phyloP scores from a whole-genome alignment of 1,140 invertebrate species.

The Hypothenemus hampei region DNA sequence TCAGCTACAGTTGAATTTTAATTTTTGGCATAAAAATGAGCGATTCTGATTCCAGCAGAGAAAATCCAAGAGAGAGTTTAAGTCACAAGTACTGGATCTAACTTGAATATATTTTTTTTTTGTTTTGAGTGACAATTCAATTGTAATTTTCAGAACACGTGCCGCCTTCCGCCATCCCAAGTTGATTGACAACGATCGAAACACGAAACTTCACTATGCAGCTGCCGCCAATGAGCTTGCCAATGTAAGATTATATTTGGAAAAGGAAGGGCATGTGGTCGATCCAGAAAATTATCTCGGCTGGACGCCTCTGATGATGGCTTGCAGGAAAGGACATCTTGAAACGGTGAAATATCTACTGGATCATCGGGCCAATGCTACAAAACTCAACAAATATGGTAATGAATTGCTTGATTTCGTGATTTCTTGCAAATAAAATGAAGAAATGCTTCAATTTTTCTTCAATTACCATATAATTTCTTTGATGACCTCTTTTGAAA shows the following conservation, averaged over 20 bases:
- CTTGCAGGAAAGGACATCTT: constrained; percentile 47
- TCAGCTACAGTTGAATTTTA: too few relatives aligned
- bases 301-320: constrained; percentile 53
- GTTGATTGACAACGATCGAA: constrained; percentile 37
- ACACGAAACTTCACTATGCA: constrained; percentile 36
- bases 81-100: too few relatives aligned
- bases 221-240: constrained; percentile 32
- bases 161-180: constrained; percentile 11
- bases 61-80: constrained; percentile 7
- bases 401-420: constrained; percentile 25
- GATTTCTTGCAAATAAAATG: not conserved
- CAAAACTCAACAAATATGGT: constrained; percentile 48
- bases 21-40: constrained; percentile 19
- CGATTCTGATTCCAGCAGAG: constrained; percentile 14
- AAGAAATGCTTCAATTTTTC: not conserved
- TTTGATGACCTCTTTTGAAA: not conserved
- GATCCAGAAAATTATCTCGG: constrained; percentile 49
- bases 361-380: constrained; percentile 43
- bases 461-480: not conserved
- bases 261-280: constrained; percentile 30
- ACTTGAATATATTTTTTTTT: too few relatives aligned
- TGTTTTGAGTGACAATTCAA: not conserved
- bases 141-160: constrained; percentile 3
- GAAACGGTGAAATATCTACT: constrained; percentile 46
- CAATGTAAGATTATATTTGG: constrained; percentile 25